These are phyloP conservation scores for Ischnura elegans DNA, from an alignment of 2,888 invertebrate species.

Conservation along the genomic window DNA sequence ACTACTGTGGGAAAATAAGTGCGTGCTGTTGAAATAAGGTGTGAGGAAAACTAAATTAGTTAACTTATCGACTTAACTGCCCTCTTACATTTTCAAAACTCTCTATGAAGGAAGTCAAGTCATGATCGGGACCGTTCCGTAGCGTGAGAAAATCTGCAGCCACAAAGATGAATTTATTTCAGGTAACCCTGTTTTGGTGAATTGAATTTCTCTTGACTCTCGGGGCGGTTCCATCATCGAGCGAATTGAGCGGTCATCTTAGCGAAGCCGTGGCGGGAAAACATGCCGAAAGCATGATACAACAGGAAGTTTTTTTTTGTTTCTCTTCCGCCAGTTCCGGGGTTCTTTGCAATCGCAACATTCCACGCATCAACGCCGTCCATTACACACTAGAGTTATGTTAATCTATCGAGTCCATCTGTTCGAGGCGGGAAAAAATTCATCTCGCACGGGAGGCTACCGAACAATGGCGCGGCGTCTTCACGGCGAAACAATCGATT, in stretches of 20 bases:
- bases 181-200: too few relatives aligned
- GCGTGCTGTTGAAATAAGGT: too few relatives aligned
- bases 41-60: too few relatives aligned
- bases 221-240: not conserved
- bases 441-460: constrained; percentile 32
- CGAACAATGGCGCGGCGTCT: constrained; percentile 12
- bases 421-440: not conserved
- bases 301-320: too few relatives aligned
- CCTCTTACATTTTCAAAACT: too few relatives aligned
- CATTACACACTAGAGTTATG: constrained; percentile 25
- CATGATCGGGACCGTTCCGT: too few relatives aligned
- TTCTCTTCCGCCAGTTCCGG: not conserved
- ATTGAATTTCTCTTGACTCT: too few relatives aligned
- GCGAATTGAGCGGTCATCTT: not conserved
- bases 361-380: not conserved
- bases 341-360: not conserved
- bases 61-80: too few relatives aligned
- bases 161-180: too few relatives aligned
- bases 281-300: not conserved
- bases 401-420: constrained; percentile 3
- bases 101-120: too few relatives aligned
- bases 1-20: too few relatives aligned
- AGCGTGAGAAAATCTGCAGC: too few relatives aligned
- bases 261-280: not conserved
- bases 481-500: constrained; percentile 18